Conservation (phyloP, 1,140 invertebrate species). For the Hetaerina americana region DNA sequence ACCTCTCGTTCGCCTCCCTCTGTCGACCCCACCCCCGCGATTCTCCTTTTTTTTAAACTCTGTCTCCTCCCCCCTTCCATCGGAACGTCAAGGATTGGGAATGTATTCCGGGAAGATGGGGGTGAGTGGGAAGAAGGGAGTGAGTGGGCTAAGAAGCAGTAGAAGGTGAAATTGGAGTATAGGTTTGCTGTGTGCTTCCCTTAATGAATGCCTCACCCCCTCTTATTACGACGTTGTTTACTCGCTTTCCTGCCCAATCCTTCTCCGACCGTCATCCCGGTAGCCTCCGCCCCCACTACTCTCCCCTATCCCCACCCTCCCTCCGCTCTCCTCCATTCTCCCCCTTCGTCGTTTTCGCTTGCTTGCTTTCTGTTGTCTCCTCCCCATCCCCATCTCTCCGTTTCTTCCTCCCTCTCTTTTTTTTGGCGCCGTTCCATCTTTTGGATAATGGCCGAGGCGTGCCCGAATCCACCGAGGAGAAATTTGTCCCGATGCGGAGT, state of each 20-base stretch:
- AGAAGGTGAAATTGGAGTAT: not conserved
- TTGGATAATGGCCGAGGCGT: not conserved
- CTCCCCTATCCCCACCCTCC: not conserved
- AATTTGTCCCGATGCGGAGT: not conserved
- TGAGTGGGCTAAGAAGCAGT: too few species aligned
- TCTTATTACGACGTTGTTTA: not conserved
- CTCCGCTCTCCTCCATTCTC: too few species aligned
- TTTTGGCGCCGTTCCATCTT: too few species aligned
- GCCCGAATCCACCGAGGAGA: not conserved
- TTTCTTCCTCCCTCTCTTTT: too few species aligned
- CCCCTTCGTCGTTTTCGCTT: too few species aligned
- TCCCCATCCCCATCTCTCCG: too few species aligned
- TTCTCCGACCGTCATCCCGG: too few species aligned
- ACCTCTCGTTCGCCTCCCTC: too few species aligned
- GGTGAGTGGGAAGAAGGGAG: not conserved
- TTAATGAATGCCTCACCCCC: not conserved
- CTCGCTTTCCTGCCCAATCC: not conserved
- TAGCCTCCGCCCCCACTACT: not conserved
- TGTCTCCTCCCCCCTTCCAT: not conserved
- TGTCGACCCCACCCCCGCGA: too few species aligned
- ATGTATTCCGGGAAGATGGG: not conserved
- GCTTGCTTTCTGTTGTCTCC: too few species aligned
- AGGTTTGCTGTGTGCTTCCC: not conserved
- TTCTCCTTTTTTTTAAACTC: too few species aligned
- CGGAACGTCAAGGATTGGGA: not conserved